Percentiles rank a stretch among this genome's conserved stretches.
phyloP scores from a whole-genome alignment of 1,140 invertebrate genomes.

The Phthorimaea operculella region DNA sequence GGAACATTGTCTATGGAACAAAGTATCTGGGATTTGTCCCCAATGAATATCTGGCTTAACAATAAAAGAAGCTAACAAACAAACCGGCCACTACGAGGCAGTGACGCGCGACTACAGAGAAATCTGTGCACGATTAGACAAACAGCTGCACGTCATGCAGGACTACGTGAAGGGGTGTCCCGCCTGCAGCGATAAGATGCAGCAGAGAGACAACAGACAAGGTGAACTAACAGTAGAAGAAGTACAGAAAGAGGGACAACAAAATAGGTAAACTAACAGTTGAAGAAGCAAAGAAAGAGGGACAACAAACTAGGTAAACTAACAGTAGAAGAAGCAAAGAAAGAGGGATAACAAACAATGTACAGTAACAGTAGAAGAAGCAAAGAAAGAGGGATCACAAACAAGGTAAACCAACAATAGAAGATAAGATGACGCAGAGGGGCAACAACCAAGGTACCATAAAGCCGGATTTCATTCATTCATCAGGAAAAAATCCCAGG shows the following conservation, averaged over 20 bases:
- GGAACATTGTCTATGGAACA: no score
- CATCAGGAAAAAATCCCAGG: no score
- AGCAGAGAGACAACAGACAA: conserved; percentile 62
- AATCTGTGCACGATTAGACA: conserved; percentile 90
- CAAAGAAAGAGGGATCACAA: no score
- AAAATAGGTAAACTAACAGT: conserved; percentile 38
- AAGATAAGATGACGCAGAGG: conserved; percentile 24
- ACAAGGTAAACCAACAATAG: no score
- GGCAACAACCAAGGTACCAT: no score
- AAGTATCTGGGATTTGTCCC: no score
- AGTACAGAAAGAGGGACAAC: conserved; percentile 60
- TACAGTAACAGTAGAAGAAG: conserved; percentile 13
- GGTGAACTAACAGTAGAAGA: no score
- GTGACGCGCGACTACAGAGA: conserved; percentile 92
- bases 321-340: no score
- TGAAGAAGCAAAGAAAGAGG: no score
- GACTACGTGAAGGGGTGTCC: conserved; percentile 53
- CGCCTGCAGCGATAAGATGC: conserved; percentile 51
- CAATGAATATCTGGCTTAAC: no score
- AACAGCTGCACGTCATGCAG: conserved; percentile 75
- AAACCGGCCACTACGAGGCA: conserved; percentile 56
- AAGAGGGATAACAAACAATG: conserved; percentile 61
- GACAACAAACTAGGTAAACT: conserved; percentile 56
- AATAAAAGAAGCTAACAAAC: conserved; percentile 41
- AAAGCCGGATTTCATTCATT: no score